Evolutionary conservation across 2,113 vertebrate genomes (phyloP), one percentile per base, ranked within the genome.

Genomic region (Dicrurus megarhynchus): DNA sequence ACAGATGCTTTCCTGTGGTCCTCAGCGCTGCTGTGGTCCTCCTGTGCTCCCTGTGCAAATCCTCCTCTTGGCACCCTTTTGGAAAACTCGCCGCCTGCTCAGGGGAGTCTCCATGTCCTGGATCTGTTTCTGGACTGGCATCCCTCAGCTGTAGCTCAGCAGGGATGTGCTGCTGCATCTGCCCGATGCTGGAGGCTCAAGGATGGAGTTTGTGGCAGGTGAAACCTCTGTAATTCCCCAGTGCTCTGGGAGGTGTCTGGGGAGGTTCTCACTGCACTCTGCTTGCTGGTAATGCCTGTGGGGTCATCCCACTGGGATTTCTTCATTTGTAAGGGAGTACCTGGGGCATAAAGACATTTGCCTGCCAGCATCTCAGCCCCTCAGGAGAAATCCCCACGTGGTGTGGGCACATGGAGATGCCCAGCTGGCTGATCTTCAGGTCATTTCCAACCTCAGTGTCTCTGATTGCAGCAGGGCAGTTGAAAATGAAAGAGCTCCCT

Each of bases 291-390:
- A 1, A 4, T 39, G 50, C 10, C 83, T 13, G 35, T 32, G 89
- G 64, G 17, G n/a, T 90, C 60, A 11, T 47, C 77, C 56, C 41
- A 2, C 21, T 3, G 13, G 73, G 75, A 11, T 67, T 84, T 47
- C 60, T 70, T 77, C 4, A 0, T 49, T 6, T 1, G 0, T 37
- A 6, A 42, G 9, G 37, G 37, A 24, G 41, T 42, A n/a, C 47
- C 77, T 55, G 70, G 49, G 32, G 7, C 23, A 5, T 61, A 14
- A 47, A 77, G 71, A 33, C n/a, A 2, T 41, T 59, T 37, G 86
- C 17, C 64, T 86, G 64, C 55, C 49, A 39, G 24, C 59, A 33
- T 7, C 76, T 63, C 41, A 3, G 21, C n/a, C 32, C n/a, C 39
- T 6, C 10, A 9, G 89, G 67, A 21, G 71, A 61, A 81, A 55